Conservation (phyloP, 2,888 invertebrate species). For the Neoscelio sp. region DNA sequence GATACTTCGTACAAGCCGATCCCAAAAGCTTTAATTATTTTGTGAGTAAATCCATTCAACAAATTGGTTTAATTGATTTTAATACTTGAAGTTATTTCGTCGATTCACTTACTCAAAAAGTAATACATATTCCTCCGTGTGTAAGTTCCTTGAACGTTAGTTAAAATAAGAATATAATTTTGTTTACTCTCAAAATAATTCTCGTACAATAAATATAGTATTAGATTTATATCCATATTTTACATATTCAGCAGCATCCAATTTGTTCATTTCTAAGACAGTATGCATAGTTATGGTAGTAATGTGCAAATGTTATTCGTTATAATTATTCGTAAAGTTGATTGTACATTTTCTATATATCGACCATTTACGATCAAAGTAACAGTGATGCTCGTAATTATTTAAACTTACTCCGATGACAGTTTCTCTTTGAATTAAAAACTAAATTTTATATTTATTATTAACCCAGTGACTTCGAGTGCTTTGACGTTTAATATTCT, state of each 20-base stretch:
- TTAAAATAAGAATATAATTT: constrained; percentile 62
- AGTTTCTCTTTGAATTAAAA: constrained; percentile 12
- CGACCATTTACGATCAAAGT: constrained; percentile 57
- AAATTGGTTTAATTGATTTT: constrained; percentile 36
- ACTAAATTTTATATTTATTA: constrained; percentile 20
- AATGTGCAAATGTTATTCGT: constrained; percentile 66
- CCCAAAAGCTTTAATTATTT: constrained; percentile 38
- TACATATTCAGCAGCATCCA: constrained; percentile 61
- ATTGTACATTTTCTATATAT: constrained; percentile 67
- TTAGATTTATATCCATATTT: constrained; percentile 64
- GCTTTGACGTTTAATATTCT: neutral
- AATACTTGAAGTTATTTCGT: constrained; percentile 54
- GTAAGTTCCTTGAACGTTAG: constrained; percentile 65
- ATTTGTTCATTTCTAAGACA: constrained; percentile 48
- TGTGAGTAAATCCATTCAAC: constrained; percentile 56
- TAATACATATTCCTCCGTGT: constrained; percentile 45
- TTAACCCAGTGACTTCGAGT: constrained; percentile 10
- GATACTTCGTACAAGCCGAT: constrained; percentile 26
- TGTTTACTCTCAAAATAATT: constrained; percentile 68
- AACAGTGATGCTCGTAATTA: constrained; percentile 46
- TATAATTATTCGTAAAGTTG: constrained; percentile 64
- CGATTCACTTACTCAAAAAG: constrained; percentile 61
- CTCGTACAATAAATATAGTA: constrained; percentile 63
- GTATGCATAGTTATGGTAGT: constrained; percentile 57
- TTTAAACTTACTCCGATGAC: constrained; percentile 17